These are phyloP conservation scores for Microctonus brassicae DNA, from an alignment of 2,888 invertebrate genomes.

Conservation along the genomic window DNA sequence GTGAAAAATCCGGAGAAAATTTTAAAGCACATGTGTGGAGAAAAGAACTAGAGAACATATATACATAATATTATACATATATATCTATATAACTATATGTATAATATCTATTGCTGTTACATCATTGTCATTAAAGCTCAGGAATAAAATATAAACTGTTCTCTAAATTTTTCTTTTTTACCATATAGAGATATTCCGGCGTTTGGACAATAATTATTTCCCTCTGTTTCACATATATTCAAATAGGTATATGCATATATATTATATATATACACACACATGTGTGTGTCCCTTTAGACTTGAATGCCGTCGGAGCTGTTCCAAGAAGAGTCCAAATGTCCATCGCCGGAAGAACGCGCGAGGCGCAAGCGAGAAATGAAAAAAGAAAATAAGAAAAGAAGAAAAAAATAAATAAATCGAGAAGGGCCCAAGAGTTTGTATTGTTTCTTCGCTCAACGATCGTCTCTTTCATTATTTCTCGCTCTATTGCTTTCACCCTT, in stretches of 20 bases:
- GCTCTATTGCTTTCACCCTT: constrained; percentile 14
- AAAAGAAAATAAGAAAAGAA: constrained; percentile 15
- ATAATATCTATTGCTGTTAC: not conserved
- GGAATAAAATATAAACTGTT: not conserved
- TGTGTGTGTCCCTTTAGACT: constrained; percentile 7
- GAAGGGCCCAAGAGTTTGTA: constrained; percentile 32
- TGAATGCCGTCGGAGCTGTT: constrained; percentile 7
- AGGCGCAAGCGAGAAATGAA: not conserved
- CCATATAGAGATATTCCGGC: constrained; percentile 6
- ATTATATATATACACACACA: constrained; percentile 21
- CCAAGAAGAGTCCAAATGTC: constrained; percentile 25
- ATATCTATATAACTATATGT: too few relatives aligned
- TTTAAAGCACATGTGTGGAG: constrained; percentile 11
- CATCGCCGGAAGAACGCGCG: constrained; percentile 31
- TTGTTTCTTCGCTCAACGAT: constrained; percentile 27
- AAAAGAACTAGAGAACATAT: too few relatives aligned
- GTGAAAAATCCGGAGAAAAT: constrained; percentile 14
- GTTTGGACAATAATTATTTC: constrained; percentile 36
- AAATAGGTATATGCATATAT: too few relatives aligned
- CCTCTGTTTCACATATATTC: constrained; percentile 6
- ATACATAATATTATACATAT: too few relatives aligned
- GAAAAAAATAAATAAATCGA: constrained; percentile 16
- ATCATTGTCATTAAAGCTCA: constrained; percentile 15
- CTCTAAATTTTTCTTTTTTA: too few relatives aligned
- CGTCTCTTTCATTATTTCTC: constrained; percentile 35